Conservation (phyloP, 2,113 vertebrate species). For the Garra rufa region DNA sequence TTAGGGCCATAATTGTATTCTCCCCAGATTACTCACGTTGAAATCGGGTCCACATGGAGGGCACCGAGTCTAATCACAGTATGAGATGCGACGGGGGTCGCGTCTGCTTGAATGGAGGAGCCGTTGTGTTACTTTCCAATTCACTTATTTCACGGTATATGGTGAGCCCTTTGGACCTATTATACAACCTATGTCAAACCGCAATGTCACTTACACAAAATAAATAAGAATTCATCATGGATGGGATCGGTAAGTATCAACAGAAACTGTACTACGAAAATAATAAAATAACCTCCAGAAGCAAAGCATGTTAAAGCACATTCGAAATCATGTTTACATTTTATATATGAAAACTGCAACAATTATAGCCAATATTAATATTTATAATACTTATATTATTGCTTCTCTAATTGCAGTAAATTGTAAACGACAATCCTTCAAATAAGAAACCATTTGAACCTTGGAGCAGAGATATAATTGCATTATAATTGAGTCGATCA, state of each 20-base stretch:
- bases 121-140: conserved; percentile 39
- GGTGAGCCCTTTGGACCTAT: conserved; percentile 14
- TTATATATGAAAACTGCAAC: not conserved
- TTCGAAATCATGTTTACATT: not conserved
- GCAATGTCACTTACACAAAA: conserved; percentile 14
- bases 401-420: not conserved
- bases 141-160: conserved; percentile 26
- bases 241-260: conserved; percentile 2
- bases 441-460: not conserved
- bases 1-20: conserved; percentile 99
- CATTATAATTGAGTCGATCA: not conserved
- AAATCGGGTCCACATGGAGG: conserved; percentile 98
- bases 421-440: not conserved
- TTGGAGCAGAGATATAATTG: not conserved
- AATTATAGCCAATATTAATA: not conserved
- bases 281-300: not conserved
- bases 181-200: conserved; percentile 17
- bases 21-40: conserved; percentile 99
- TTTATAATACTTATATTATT: not conserved
- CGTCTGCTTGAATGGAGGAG: conserved; percentile 73
- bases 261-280: not conserved
- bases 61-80: conserved; percentile 93
- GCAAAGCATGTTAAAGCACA: not conserved
- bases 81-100: conserved; percentile 86
- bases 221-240: conserved; percentile 34